Base-by-base conservation (phyloP, 2,888 invertebrate species). In the Anodontia alba region DNA sequence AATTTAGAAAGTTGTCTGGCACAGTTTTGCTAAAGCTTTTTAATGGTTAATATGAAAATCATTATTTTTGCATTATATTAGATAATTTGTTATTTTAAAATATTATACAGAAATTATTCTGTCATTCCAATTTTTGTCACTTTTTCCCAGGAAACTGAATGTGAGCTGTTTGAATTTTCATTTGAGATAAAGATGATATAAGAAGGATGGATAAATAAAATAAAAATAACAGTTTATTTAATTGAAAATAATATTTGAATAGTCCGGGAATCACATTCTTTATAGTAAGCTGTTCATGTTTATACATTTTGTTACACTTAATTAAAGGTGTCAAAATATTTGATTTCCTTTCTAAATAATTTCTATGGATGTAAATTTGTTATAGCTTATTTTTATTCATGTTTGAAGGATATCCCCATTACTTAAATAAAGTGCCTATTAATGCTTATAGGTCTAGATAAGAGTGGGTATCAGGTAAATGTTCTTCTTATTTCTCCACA, bases 181-280 rank as follows among this genome's bases (percentile, higher is more conserved):
- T 54, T 54, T 23, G 26, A 54, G 54, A n/a, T 54, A 8, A 46
- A 20, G n/a, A 26, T 54, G 26, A 26, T 23, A 54, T n/a, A 12
- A 23, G 23, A 3, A 54, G 54, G 26, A 54, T 26, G 26, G 23
- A 54, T 54, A 54, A 54, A 54, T n/a, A 54, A 26, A 54, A 54
- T 54, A 54, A 54, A 54, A 54, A 54, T 54, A 54, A 54, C 54
- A 54, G 26, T 54, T 54, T 54, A 54, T 54, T 54, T 54, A 54
- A 54, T 26, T 54, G 54, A 54, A 54, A 54, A 54, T 54, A 54
- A 54, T 54, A 54, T 54, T 54, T 54, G 26, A 54, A 26, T 26
- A 54, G 54, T 20, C 23, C 7, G 26, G 23, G 26, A 54, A 20
- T 23, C 23, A 26, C 23, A 26, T 54, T 3, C 54, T 20, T 54